A percentile compares a stretch with the other conserved stretches of the same genome.
Evolutionary conservation across 2,888 invertebrate genomes (phyloP).

Genomic region (Cataglyphis albicans): DNA sequence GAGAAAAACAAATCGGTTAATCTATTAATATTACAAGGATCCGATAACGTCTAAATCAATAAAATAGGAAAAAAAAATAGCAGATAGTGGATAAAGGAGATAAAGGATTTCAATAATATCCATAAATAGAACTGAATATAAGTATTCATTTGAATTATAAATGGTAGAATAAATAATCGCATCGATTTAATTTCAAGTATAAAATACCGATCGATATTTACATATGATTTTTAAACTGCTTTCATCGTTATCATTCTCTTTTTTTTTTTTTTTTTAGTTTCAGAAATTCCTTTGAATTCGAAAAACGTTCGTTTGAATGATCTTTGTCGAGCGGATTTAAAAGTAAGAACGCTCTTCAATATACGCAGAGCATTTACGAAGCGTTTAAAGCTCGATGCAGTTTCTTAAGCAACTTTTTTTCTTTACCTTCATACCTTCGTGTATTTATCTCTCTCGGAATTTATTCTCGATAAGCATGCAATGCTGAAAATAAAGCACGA

Average conservation of each 20-base stretch:
- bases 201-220: slow-evolving; percentile 33
- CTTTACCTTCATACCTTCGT: slow-evolving; percentile 61
- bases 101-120: not conserved
- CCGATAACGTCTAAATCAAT: not conserved
- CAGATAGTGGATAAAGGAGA: no score
- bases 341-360: slow-evolving; percentile 42
- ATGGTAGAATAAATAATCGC: not conserved
- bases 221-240: slow-evolving; percentile 33
- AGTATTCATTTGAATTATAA: not conserved
- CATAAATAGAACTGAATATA: not conserved
- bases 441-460: slow-evolving; percentile 74
- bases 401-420: slow-evolving; percentile 72
- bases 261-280: slow-evolving; percentile 8
- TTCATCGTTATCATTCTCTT: slow-evolving; percentile 17
- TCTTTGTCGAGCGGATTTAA: slow-evolving; percentile 12
- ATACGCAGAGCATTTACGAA: slow-evolving; percentile 62
- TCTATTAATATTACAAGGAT: not conserved
- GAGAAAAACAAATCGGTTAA: not conserved
- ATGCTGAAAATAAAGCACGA: slow-evolving; percentile 39
- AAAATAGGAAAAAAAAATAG: not conserved
- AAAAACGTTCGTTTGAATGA: slow-evolving; percentile 37
- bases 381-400: slow-evolving; percentile 73
- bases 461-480: slow-evolving; percentile 64
- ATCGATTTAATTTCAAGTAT: slow-evolving; percentile 6
- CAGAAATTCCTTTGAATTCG: slow-evolving; percentile 30